Percentiles rank a stretch among this genome's conserved stretches.
These are phyloP conservation scores for Seriola quinqueradiata DNA, from an alignment of 2,113 vertebrate species.

Conservation along the genomic window DNA sequence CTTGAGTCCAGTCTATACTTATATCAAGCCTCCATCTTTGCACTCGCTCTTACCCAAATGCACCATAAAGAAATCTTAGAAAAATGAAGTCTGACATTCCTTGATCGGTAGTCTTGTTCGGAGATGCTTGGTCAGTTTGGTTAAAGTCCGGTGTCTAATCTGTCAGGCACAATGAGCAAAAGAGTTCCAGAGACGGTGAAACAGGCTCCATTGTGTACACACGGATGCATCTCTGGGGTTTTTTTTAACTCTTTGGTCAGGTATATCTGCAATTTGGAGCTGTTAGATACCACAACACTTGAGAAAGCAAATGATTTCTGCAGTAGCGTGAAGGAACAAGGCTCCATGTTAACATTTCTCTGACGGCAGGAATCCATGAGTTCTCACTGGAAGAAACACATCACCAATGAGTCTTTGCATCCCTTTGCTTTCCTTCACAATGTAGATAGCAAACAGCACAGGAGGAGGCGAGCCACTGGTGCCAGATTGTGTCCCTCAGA, in stretches of 20 bases:
- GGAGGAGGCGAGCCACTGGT: slow-evolving; percentile 28
- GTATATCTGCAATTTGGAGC: slow-evolving; percentile 26
- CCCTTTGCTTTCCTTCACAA: slow-evolving; percentile 41
- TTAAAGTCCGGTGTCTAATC: slow-evolving; percentile 40
- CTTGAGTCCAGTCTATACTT: neutral
- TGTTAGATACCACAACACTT: slow-evolving; percentile 31
- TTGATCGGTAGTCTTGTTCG: slow-evolving; percentile 36
- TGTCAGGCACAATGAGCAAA: slow-evolving; percentile 64
- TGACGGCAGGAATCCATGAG: neutral
- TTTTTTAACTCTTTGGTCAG: slow-evolving; percentile 67
- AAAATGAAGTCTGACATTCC: slow-evolving; percentile 64
- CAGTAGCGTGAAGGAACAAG: neutral
- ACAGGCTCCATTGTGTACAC: slow-evolving; percentile 12
- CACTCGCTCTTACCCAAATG: slow-evolving; percentile 3
- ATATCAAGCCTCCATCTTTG: neutral
- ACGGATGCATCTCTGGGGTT: slow-evolving; percentile 1
- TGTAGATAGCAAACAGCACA: slow-evolving; percentile 37
- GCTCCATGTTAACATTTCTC: neutral
- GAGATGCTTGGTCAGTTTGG: slow-evolving; percentile 30
- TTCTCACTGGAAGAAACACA: slow-evolving; percentile 29
- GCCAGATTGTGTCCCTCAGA: slow-evolving; percentile 14
- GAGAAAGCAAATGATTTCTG: slow-evolving; percentile 3
- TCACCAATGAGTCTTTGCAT: slow-evolving; percentile 17
- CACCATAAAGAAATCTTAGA: slow-evolving; percentile 4
- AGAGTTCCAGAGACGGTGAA: slow-evolving; percentile 29